Evolutionary conservation across 2,797 vertebrate species (phyloP).

Genomic region (Capromys pilorides): DNA sequence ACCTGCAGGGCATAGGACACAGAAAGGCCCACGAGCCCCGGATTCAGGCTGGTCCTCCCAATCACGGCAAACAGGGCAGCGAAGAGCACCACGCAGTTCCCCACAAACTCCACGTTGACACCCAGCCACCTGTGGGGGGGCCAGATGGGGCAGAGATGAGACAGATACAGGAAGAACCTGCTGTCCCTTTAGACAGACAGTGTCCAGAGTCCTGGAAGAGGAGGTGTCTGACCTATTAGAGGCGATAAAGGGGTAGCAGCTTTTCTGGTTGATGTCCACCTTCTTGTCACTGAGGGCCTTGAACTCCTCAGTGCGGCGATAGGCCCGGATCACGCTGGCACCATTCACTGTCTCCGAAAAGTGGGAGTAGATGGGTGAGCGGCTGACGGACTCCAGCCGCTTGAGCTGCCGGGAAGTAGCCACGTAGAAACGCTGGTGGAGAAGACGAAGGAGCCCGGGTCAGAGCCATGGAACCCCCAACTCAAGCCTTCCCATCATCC

Average conservation of each 20-base stretch:
- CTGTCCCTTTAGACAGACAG: background rate
- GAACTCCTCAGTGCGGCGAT: conserved; percentile 89
- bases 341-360: conserved; percentile 97
- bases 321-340: conserved; percentile 95
- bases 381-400: conserved; percentile 95
- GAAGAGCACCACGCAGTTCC: conserved; percentile 96
- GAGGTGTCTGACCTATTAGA: conserved; percentile 92
- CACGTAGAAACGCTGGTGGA: conserved; percentile 94
- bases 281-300: conserved; percentile 89
- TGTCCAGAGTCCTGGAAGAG: background rate
- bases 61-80: conserved; percentile 95
- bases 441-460: background rate
- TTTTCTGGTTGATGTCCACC: conserved; percentile 95
- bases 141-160: background rate
- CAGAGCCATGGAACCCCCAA: background rate
- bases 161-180: background rate
- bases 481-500: background rate
- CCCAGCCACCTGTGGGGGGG: conserved; percentile 93
- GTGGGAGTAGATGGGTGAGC: conserved; percentile 98
- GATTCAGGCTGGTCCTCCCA: conserved; percentile 89
- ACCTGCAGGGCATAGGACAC: conserved; percentile 98
- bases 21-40: conserved; percentile 95
- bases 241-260: conserved; percentile 92
- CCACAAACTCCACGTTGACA: conserved; percentile 94
- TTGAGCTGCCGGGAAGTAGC: conserved; percentile 97